Conservation (phyloP, 2,888 invertebrate species). For the Dolomedes plantarius region DNA sequence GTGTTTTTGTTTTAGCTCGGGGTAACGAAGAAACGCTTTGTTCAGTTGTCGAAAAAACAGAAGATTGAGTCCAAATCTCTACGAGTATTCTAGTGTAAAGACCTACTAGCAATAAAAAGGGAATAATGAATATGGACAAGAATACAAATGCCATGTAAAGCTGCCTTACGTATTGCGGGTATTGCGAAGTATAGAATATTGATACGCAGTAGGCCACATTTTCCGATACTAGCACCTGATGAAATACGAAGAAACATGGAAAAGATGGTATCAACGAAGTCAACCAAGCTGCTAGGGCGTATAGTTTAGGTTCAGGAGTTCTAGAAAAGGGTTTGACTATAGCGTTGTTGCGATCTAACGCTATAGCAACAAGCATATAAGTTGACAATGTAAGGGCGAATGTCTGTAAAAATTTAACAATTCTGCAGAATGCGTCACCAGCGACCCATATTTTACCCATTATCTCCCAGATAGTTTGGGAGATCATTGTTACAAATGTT, state of each 20-base stretch:
- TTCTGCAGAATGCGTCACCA: constrained; percentile 75
- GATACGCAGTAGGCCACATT: constrained; percentile 43
- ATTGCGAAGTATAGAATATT: constrained; percentile 48
- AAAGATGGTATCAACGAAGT: constrained; percentile 50
- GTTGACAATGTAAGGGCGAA: constrained; percentile 76
- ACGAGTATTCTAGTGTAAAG: constrained; percentile 56
- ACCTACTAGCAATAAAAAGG: constrained; percentile 36
- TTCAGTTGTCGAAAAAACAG: constrained; percentile 38
- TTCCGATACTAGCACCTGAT: constrained; percentile 24
- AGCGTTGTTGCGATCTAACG: constrained; percentile 77
- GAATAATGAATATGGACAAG: constrained; percentile 54
- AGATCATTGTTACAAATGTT: constrained; percentile 61
- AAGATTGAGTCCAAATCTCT: constrained; percentile 48
- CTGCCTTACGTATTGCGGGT: constrained; percentile 37
- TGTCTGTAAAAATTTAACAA: constrained; percentile 76
- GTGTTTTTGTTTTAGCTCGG: constrained; percentile 77
- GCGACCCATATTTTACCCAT: constrained; percentile 76
- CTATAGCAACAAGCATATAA: constrained; percentile 77
- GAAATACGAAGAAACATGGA: constrained; percentile 55
- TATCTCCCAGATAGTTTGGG: constrained; percentile 77
- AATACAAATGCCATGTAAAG: constrained; percentile 62
- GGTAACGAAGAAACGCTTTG: constrained; percentile 74
- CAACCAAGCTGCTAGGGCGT: constrained; percentile 61
- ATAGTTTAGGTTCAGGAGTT: constrained; percentile 20
- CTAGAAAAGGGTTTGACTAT: constrained; percentile 76